Percentiles rank a stretch among this genome's conserved stretches.
phyloP scores from a whole-genome alignment of 92 coral and sea anemone species.

The Phenganax marumi region DNA sequence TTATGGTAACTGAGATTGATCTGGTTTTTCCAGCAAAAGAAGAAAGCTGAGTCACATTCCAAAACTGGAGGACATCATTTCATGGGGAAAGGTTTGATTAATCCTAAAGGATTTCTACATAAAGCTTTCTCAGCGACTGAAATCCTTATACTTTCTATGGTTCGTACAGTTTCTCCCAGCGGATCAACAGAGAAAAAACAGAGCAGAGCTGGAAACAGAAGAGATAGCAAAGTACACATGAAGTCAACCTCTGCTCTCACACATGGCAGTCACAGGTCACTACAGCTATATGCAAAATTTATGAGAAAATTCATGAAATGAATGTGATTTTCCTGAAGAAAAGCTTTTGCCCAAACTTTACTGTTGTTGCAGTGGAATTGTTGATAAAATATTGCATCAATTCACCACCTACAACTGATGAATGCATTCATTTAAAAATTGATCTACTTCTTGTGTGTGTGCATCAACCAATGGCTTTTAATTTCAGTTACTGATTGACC shows the following conservation, averaged over 20 bases:
- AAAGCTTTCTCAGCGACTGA: too few species aligned
- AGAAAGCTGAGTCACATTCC: not conserved
- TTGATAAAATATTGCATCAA: not conserved
- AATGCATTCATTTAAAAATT: not conserved
- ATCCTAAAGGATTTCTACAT: too few species aligned
- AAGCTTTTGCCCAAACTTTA: too few species aligned
- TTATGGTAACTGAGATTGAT: not conserved
- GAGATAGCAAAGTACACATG: slow-evolving; percentile 69
- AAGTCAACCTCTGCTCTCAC: slow-evolving; percentile 12
- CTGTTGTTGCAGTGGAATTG: too few species aligned
- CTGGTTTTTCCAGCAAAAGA: not conserved
- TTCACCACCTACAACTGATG: not conserved
- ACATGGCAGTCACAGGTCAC: not conserved
- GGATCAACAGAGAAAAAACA: slow-evolving; percentile 66
- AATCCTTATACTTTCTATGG: too few species aligned
- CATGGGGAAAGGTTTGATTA: slow-evolving; percentile 9
- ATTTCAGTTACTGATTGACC: too few species aligned
- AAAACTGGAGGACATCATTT: not conserved
- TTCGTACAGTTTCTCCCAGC: slow-evolving; percentile 23
- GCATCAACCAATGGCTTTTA: not conserved
- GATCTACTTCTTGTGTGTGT: not conserved
- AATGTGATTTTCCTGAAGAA: not conserved
- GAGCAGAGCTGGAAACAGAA: slow-evolving; percentile 66
- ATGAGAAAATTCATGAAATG: not conserved
- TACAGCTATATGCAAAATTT: not conserved